phyloP scores from a whole-genome alignment of 2,797 vertebrate genomes.

The Phataginus tricuspis region DNA sequence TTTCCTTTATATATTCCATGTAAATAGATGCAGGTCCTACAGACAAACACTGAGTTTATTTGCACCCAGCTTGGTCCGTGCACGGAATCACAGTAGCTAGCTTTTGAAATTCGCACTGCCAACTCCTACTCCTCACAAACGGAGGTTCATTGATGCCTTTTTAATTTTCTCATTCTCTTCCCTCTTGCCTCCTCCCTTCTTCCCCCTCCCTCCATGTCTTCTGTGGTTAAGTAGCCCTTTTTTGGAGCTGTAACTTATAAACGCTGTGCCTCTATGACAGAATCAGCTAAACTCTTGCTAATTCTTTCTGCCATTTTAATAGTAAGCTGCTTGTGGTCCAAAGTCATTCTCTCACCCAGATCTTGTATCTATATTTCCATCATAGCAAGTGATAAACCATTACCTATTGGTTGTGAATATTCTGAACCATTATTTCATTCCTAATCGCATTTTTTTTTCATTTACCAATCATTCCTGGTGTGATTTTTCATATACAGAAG shows the following conservation, averaged over 20 bases:
- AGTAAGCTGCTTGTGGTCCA: not conserved
- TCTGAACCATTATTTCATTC: not conserved
- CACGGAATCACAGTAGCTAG: not conserved
- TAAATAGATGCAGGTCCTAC: not conserved
- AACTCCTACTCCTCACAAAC: not conserved
- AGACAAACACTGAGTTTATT: not conserved
- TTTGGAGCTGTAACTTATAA: not conserved
- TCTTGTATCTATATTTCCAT: not conserved
- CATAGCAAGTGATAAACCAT: not conserved
- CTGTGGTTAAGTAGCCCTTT: not conserved
- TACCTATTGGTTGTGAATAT: not conserved
- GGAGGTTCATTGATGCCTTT: not conserved
- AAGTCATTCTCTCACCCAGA: not conserved
- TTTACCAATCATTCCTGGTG: not conserved
- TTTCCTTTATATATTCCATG: not conserved
- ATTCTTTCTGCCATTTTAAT: not conserved
- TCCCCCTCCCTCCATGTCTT: rapidly evolving
- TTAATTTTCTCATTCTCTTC: not conserved
- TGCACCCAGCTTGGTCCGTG: not conserved
- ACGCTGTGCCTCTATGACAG: not conserved
- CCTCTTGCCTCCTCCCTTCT: not conserved
- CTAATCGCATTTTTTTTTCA: conserved; percentile 29
- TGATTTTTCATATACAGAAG: conserved; percentile 12
- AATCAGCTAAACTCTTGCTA: not conserved
- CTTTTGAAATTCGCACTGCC: not conserved